Base-by-base conservation (phyloP, 92 coral and sea anemone species). In the Epizoanthus illoricatus region DNA sequence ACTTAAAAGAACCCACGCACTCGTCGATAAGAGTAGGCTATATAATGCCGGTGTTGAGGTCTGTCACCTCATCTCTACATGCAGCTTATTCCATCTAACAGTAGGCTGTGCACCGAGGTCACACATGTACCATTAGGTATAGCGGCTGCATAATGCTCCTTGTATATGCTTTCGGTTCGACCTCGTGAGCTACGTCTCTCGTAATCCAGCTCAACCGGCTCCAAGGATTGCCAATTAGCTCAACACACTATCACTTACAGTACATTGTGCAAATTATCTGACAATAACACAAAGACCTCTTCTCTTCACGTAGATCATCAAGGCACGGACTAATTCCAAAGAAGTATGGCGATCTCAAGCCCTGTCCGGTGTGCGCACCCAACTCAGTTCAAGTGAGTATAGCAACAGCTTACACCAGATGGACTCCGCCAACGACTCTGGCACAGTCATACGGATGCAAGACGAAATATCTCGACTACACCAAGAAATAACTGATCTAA, bases 391-490 rank as follows among this genome's bases (percentile, higher is more conserved):
- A 18, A 69, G 54, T 67, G 76, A 75, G 5, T 67, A 73, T 82
- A 86, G 84, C 61, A 58, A 71, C 73, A 74, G 81, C 19, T 84
- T 72, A 12, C 42, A 78, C 17, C 76, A 47, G 28, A 19, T 75
- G 28, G 73, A 68, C n/a, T 52, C 76, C 19, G 59, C 60, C 75
- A 89, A 89, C 66, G 70, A 84, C 16, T n/a, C 74, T 24, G 84
- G 49, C 20, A 85, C 83, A 45, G 54, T 85, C 41, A 19, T 71
- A 19, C 75, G 92, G 58, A 84, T 88, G 18, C 87, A 76, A 58
- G 83, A 81, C 19, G 94, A 88, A 64, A 69, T 88, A 57, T 79
- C 89, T 17, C 58, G 74, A 79, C 82, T 81, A 2, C 83, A 90
- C 43, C 57, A 75, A 43, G 93, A 90, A 80, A 73, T 88, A 43